These are phyloP conservation scores for Drosophila ercepeae DNA, from an alignment of 1,140 invertebrate species.

Conservation along the genomic window DNA sequence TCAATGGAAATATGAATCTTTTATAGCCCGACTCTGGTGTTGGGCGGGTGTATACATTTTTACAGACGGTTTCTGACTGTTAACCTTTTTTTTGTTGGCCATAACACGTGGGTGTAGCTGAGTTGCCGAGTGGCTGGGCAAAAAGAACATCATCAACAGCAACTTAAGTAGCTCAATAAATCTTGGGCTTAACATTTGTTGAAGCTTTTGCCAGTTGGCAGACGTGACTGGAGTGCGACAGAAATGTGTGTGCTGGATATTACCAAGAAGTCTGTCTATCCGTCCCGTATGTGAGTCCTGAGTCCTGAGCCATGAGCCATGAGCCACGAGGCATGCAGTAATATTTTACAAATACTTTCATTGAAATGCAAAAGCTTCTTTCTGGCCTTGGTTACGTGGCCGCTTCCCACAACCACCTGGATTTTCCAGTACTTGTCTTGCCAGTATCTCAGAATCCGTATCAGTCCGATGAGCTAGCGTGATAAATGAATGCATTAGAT, in stretches of 20 bases:
- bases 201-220: slow-evolving; percentile 64
- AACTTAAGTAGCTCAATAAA: slow-evolving; percentile 80
- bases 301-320: background rate
- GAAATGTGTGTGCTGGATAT: slow-evolving; percentile 26
- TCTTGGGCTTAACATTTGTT: slow-evolving; percentile 78
- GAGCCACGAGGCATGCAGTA: slow-evolving; percentile 47
- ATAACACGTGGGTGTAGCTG: slow-evolving; percentile 5
- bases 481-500: slow-evolving; percentile 58
- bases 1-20: slow-evolving; percentile 39
- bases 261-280: slow-evolving; percentile 32
- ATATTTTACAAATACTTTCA: slow-evolving; percentile 70
- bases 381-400: slow-evolving; percentile 48
- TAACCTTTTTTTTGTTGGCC: slow-evolving; percentile 37
- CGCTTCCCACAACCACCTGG: slow-evolving; percentile 36
- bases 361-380: slow-evolving; percentile 63
- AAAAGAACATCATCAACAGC: slow-evolving; percentile 66
- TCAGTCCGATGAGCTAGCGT: slow-evolving; percentile 2
- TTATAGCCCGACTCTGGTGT: slow-evolving; percentile 15
- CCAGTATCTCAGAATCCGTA: background rate
- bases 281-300: background rate
- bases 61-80: slow-evolving; percentile 27
- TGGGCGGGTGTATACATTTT: slow-evolving; percentile 8
- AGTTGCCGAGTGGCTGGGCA: slow-evolving; percentile 14
- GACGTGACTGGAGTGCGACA: slow-evolving; percentile 76
- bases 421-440: slow-evolving; percentile 12